Evolutionary conservation across 2,888 invertebrate species (phyloP), one percentile per base, ranked within the genome.

Genomic region (Tillus elongatus): DNA sequence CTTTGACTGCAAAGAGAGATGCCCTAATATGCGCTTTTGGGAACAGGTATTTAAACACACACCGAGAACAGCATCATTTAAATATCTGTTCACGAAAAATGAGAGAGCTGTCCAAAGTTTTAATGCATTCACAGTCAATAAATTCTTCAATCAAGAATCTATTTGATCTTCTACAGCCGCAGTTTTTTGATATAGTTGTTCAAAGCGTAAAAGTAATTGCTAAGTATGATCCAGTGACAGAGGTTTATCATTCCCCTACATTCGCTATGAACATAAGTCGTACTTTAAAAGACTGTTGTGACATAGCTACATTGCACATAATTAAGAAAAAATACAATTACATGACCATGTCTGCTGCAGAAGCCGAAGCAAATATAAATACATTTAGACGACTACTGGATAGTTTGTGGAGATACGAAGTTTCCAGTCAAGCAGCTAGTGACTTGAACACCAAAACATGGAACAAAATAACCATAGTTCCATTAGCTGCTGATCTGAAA

Each of bases 391-490:
- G 13, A 3, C 24, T 6, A 11, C 8, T 12, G 9, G 35, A 15
- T 34, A 30, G 33, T 13, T n/a, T 11, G 15, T 33, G 16, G 36
- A 36, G 34, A 15, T 15, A 13, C 24, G 37, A 37, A 15, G 11
- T 37, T 4, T 35, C 33, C 9, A 19, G 30, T 14, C 34, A 37
- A 13, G 15, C 36, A 3, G 33, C 10, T 9, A 9, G 15, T 32
- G 36, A 34, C 27, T 29, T 35, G 13, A 34, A 34, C n/a, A 27
- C 15, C 6, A 10, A 32, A 19, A 39, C 10, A 13, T 36, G 36
- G 36, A 39, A 36, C 10, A 36, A 40, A 28, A 12, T 36, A n/a
- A 33, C 28, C 15, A 27, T 38, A 8, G 30, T 35, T 11, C 38
- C 38, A 26, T 13, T 38, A 13, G 30, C 35, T 3, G 27, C 13